Conservation (phyloP, 2,797 vertebrate species). For the Enoplosus armatus region DNA sequence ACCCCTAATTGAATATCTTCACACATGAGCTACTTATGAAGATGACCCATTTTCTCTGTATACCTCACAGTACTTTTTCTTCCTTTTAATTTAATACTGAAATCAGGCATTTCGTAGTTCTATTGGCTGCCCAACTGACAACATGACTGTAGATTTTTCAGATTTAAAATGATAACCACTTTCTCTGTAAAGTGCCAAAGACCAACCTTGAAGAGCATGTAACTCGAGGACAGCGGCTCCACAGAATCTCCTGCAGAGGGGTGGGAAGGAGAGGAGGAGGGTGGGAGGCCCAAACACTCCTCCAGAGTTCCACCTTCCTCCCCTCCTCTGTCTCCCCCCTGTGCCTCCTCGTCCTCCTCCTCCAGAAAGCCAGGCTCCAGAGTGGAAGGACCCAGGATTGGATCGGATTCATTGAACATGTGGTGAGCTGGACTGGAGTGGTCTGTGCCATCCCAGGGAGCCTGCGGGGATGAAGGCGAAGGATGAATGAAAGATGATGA, state of each 20-base stretch:
- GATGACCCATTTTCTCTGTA: neutral
- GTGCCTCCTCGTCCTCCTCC: constrained; percentile 83
- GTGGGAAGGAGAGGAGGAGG: constrained; percentile 81
- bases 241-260: constrained; percentile 79
- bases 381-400: constrained; percentile 83
- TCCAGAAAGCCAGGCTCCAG: constrained; percentile 86
- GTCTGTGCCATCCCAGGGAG: constrained; percentile 85
- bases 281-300: constrained; percentile 86
- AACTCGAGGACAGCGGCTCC: constrained; percentile 85
- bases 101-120: neutral
- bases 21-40: neutral
- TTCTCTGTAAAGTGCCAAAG: neutral
- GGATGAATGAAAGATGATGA: neutral
- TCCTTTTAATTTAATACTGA: no score
- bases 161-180: neutral
- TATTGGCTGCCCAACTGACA: neutral
- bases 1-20: neutral
- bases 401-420: constrained; percentile 88
- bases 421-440: constrained; percentile 85
- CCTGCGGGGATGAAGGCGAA: constrained; percentile 59
- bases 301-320: constrained; percentile 82
- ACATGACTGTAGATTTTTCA: neutral
- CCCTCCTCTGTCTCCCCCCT: constrained; percentile 68
- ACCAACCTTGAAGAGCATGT: constrained; percentile 86
- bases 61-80: neutral